Percentiles rank a stretch among this genome's conserved stretches.
phyloP scores from a whole-genome alignment of 1,140 invertebrate genomes.

The Sycophila sp. region DNA sequence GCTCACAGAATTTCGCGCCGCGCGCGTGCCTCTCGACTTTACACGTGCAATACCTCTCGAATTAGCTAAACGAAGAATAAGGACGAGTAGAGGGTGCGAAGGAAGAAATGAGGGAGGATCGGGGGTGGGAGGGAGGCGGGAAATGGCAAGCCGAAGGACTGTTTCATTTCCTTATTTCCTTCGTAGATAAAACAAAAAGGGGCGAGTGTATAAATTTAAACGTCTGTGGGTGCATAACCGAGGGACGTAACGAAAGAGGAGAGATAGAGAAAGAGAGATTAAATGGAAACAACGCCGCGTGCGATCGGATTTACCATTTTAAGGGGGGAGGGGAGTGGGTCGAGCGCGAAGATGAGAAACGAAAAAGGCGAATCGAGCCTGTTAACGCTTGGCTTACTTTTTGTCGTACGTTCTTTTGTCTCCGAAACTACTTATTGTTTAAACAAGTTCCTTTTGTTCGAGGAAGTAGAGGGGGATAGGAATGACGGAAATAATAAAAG shows the following conservation, averaged over 20 bases:
- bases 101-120: constrained; percentile 40
- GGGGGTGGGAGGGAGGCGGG: no score
- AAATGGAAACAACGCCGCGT: no score
- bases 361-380: not conserved
- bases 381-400: not conserved
- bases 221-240: constrained; percentile 30
- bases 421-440: constrained; percentile 47
- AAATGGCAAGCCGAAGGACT: constrained; percentile 24
- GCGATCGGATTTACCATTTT: no score
- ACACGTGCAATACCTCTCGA: constrained; percentile 51
- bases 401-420: constrained; percentile 36
- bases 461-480: no score
- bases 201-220: constrained; percentile 14
- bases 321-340: not conserved
- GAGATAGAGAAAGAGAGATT: no score
- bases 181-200: constrained; percentile 17
- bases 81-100: no score
- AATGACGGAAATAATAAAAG: no score
- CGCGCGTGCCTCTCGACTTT: constrained; percentile 22
- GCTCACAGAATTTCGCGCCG: not conserved
- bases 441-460: no score
- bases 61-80: constrained; percentile 48
- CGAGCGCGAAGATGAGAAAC: not conserved
- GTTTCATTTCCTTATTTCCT: constrained; percentile 16
- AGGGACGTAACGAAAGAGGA: constrained; percentile 22